Percentiles rank a stretch among this genome's conserved stretches.
These are phyloP conservation scores for Trichogramma evanescens DNA, from an alignment of 2,888 invertebrate species.

Conservation along the genomic window DNA sequence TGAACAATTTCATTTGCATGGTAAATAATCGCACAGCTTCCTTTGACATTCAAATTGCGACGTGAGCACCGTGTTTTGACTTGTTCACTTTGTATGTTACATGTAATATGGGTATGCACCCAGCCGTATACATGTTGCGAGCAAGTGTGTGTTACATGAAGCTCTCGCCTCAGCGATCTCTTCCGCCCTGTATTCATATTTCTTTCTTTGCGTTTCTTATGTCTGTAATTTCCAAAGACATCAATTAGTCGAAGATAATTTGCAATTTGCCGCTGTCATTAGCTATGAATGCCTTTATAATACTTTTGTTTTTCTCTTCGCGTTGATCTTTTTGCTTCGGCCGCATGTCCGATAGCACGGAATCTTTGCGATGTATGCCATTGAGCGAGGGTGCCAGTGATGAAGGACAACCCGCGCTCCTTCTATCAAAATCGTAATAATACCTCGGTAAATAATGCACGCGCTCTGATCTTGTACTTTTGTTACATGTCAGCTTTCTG, in stretches of 20 bases:
- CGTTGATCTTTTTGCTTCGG: background rate
- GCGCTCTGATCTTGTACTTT: too few relatives aligned
- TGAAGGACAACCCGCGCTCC: too few relatives aligned
- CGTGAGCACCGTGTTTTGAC: conserved; percentile 11
- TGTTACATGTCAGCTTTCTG: too few relatives aligned
- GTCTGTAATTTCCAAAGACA: conserved; percentile 36
- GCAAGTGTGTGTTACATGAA: background rate
- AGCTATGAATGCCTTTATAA: conserved; percentile 4
- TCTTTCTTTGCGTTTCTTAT: conserved; percentile 4
- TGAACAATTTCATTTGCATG: conserved; percentile 46
- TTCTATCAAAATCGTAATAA: too few relatives aligned
- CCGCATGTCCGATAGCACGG: too few relatives aligned
- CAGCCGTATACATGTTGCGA: background rate
- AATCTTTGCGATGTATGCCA: too few relatives aligned
- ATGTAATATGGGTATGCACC: background rate
- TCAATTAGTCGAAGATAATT: conserved; percentile 35
- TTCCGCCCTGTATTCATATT: background rate
- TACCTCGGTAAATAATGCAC: too few relatives aligned
- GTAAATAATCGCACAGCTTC: conserved; percentile 46
- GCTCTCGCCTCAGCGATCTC: background rate
- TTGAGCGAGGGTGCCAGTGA: too few relatives aligned
- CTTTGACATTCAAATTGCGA: conserved; percentile 46
- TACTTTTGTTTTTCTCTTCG: conserved; percentile 1
- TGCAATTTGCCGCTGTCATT: conserved; percentile 28
- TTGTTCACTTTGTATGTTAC: background rate